phyloP scores from a whole-genome alignment of 92 coral and sea anemone genomes.

The Porites cylindrica region DNA sequence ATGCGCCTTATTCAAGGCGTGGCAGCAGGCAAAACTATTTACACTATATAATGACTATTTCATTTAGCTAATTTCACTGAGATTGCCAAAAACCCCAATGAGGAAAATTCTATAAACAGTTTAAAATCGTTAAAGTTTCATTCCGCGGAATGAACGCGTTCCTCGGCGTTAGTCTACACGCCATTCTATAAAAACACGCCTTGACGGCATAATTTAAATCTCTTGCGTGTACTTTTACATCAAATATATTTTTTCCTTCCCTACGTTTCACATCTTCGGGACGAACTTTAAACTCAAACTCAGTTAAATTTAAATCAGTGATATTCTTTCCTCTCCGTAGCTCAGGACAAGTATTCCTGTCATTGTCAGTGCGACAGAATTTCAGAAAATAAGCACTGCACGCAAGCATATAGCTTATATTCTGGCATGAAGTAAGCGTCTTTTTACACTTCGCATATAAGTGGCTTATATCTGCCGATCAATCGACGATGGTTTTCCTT shows the following conservation, averaged over 20 bases:
- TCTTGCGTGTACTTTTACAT: conserved; percentile 1
- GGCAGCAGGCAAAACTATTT: conserved; percentile 18
- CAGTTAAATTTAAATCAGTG: background rate
- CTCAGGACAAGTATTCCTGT: background rate
- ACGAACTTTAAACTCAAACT: background rate
- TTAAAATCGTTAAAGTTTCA: background rate
- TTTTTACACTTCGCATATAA: background rate
- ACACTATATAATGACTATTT: background rate
- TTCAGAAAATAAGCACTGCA: background rate
- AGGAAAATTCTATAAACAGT: background rate
- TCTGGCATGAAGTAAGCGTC: background rate
- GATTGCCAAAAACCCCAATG: background rate
- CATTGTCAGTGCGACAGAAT: conserved; percentile 36
- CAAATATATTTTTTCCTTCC: background rate
- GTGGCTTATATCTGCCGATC: background rate
- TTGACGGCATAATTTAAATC: conserved; percentile 30
- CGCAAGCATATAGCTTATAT: background rate
- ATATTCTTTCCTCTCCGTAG: background rate
- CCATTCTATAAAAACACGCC: conserved; percentile 2
- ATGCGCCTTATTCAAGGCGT: background rate
- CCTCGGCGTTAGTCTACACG: background rate
- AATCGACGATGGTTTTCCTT: background rate
- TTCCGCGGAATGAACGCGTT: background rate
- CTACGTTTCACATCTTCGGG: background rate
- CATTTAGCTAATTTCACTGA: background rate